Percentiles rank a stretch among this genome's conserved stretches.
Conservation (phyloP, 1,140 invertebrate species). For the Chionoecetes opilio region DNA sequence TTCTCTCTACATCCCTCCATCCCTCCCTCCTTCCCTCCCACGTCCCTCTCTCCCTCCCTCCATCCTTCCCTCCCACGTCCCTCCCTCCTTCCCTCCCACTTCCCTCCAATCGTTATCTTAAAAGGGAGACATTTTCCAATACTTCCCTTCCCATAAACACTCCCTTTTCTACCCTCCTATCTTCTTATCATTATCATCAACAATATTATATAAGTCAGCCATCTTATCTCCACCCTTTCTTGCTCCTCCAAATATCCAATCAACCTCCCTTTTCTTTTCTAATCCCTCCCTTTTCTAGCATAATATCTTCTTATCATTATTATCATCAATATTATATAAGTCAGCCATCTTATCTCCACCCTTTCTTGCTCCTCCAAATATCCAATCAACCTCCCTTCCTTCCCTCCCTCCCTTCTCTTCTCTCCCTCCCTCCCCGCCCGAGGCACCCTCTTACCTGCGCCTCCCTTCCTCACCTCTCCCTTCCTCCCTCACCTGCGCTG, state of each 20-base stretch:
- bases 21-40: not conserved
- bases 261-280: not conserved
- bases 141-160: too few relatives aligned
- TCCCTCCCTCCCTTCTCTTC: conserved; percentile 31
- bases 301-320: not conserved
- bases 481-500: conserved; percentile 68
- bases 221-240: not conserved
- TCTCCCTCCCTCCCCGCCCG: not conserved
- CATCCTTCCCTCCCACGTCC: too few relatives aligned
- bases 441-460: conserved; percentile 59
- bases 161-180: too few relatives aligned
- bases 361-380: not conserved
- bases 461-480: conserved; percentile 66
- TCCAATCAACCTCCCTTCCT: not conserved
- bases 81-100: too few relatives aligned
- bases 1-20: too few relatives aligned
- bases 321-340: not conserved
- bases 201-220: not conserved
- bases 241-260: not conserved
- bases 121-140: too few relatives aligned
- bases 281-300: not conserved
- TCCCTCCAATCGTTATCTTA: too few relatives aligned
- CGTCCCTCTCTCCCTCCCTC: too few relatives aligned
- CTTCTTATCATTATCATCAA: not conserved
- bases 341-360: not conserved